A percentile compares a stretch with the other conserved stretches of the same genome.
Evolutionary conservation across 1,140 invertebrate genomes (phyloP).

Genomic region (Augochlora pura): DNA sequence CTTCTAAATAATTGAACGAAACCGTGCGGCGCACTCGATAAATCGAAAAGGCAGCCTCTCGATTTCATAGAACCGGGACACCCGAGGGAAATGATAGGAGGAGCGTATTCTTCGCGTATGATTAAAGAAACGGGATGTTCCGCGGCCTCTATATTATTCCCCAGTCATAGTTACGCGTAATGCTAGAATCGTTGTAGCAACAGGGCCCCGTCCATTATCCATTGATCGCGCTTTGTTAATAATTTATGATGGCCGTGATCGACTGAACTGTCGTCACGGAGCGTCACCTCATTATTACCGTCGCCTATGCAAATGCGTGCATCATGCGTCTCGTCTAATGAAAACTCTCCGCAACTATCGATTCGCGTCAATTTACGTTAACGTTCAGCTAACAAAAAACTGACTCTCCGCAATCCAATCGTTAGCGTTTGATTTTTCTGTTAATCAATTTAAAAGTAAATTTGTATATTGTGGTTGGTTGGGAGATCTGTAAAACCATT

Average conservation of each 20-base stretch:
- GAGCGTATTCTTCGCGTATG: not conserved
- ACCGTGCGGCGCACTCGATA: too few relatives aligned
- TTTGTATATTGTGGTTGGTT: too few relatives aligned
- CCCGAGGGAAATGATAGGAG: not conserved
- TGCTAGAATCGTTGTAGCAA: slow-evolving; percentile 15
- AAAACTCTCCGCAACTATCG: not conserved
- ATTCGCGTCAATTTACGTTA: not conserved
- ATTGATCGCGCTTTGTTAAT: slow-evolving; percentile 42
- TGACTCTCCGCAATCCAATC: too few relatives aligned
- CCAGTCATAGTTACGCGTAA: slow-evolving; percentile 7
- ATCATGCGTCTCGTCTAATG: not conserved
- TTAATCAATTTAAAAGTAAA: too few relatives aligned
- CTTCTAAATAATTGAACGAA: too few relatives aligned
- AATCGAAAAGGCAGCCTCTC: too few relatives aligned
- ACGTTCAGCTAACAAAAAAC: not conserved
- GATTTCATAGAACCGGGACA: not conserved
- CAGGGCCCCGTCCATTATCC: slow-evolving; percentile 15
- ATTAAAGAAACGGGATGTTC: not conserved
- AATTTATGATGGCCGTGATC: slow-evolving; percentile 37
- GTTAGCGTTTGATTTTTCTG: too few relatives aligned
- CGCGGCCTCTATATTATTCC: too few relatives aligned
- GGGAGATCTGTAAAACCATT: too few relatives aligned
- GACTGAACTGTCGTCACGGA: slow-evolving; percentile 24
- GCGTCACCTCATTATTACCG: not conserved
- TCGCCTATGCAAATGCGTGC: not conserved